These are phyloP conservation scores for Dromiciops gliroides DNA, from an alignment of 2,113 vertebrate species.

Conservation along the genomic window DNA sequence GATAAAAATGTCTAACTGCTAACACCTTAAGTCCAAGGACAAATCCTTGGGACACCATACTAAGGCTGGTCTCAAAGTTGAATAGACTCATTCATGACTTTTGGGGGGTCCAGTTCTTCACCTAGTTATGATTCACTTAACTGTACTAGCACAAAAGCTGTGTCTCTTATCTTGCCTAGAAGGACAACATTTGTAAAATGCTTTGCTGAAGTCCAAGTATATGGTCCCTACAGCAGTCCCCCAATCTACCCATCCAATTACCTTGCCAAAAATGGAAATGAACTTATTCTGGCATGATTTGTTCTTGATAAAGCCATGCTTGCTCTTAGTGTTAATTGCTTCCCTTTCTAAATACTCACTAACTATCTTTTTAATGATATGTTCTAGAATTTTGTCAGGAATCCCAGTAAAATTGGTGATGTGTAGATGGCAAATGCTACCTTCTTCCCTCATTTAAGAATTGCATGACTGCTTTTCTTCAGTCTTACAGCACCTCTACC, in stretches of 20 bases:
- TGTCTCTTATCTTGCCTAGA: background rate
- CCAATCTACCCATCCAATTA: background rate
- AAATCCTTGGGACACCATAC: background rate
- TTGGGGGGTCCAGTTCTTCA: background rate
- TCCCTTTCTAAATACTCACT: background rate
- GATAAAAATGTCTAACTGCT: background rate
- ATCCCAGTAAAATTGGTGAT: background rate
- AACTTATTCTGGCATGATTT: background rate
- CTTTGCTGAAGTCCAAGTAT: background rate
- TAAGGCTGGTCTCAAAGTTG: background rate
- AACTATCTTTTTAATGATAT: background rate
- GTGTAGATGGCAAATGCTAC: background rate
- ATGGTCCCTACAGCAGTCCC: background rate
- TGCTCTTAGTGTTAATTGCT: background rate
- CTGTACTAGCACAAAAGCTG: background rate
- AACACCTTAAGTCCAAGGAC: background rate
- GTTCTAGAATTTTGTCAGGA: background rate
- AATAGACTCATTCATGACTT: background rate
- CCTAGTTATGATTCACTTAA: background rate
- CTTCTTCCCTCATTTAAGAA: background rate
- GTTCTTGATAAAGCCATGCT: background rate
- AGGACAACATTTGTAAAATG: background rate
- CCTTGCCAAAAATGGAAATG: background rate
- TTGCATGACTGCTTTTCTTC: background rate
- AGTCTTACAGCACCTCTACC: background rate